Evolutionary conservation across 2,888 invertebrate species (phyloP).

Genomic region (Pheosia gnoma): DNA sequence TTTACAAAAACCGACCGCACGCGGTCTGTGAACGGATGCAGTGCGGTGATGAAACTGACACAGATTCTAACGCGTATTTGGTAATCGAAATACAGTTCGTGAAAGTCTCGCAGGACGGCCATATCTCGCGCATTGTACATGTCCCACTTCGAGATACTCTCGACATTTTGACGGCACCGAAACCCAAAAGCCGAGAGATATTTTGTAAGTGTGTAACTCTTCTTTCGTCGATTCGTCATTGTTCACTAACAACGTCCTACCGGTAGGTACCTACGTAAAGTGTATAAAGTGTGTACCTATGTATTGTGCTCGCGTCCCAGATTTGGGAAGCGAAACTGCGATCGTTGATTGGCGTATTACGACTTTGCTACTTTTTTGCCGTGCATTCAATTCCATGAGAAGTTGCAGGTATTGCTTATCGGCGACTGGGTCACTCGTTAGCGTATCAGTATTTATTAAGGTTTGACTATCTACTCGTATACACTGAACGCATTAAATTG

Average conservation of each 20-base stretch:
- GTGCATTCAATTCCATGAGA: slow-evolving; percentile 81
- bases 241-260: slow-evolving; percentile 57
- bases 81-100: slow-evolving; percentile 81
- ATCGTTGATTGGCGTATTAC: slow-evolving; percentile 77
- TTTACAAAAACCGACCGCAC: slow-evolving; percentile 63
- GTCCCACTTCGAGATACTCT: slow-evolving; percentile 73
- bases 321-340: slow-evolving; percentile 77
- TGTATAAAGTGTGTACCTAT: slow-evolving; percentile 45
- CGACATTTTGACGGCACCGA: slow-evolving; percentile 76
- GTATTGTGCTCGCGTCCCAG: slow-evolving; percentile 74
- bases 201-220: slow-evolving; percentile 54
- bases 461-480: slow-evolving; percentile 30
- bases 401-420: slow-evolving; percentile 71
- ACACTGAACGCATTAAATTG: slow-evolving; percentile 28
- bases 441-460: slow-evolving; percentile 47
- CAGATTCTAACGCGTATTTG: slow-evolving; percentile 83
- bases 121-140: slow-evolving; percentile 75
- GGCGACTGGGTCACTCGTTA: slow-evolving; percentile 71
- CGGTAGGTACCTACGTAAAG: slow-evolving; percentile 16
- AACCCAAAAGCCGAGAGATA: slow-evolving; percentile 72
- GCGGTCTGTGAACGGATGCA: slow-evolving; percentile 73
- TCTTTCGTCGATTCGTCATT: slow-evolving; percentile 65
- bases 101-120: slow-evolving; percentile 81
- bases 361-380: slow-evolving; percentile 78
- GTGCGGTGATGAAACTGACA: slow-evolving; percentile 82